A percentile compares a stretch with the other conserved stretches of the same genome.
These are phyloP conservation scores for Cistogaster globosa DNA, from an alignment of 2,888 invertebrate genomes.

Conservation along the genomic window DNA sequence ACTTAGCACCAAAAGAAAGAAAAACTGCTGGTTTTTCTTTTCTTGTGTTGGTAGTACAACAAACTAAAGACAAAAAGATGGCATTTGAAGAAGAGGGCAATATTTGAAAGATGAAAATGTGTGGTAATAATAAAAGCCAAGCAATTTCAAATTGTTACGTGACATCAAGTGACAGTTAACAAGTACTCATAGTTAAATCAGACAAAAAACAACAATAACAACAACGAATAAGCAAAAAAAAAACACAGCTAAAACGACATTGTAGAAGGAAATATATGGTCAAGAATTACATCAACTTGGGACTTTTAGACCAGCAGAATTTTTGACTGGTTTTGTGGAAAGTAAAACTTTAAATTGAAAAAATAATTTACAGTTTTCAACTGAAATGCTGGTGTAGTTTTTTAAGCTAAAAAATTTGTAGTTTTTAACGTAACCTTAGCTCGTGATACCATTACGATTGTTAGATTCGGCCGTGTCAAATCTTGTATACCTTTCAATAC, in stretches of 20 bases:
- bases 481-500: no score
- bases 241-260: constrained; percentile 26
- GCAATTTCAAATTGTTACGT: constrained; percentile 70
- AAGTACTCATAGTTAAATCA: constrained; percentile 69
- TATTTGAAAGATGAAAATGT: constrained; percentile 71
- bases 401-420: no score
- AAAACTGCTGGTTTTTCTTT: constrained; percentile 68
- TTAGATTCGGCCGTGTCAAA: no score
- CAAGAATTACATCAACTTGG: constrained; percentile 41
- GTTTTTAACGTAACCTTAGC: no score
- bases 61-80: constrained; percentile 20
- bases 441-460: no score
- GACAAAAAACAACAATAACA: constrained; percentile 38
- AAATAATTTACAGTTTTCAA: constrained; percentile 9
- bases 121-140: constrained; percentile 69
- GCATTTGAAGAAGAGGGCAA: constrained; percentile 36
- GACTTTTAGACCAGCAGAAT: constrained; percentile 58
- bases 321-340: constrained; percentile 27
- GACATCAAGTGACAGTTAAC: constrained; percentile 71
- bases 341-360: constrained; percentile 2
- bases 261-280: constrained; percentile 42
- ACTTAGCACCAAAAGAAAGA: constrained; percentile 56
- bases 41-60: constrained; percentile 12
- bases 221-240: constrained; percentile 8
- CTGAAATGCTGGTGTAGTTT: constrained; percentile 36